Evolutionary conservation across 1,140 invertebrate genomes (phyloP), one percentile per base, ranked within the genome.

Genomic region (Ips typographus): DNA sequence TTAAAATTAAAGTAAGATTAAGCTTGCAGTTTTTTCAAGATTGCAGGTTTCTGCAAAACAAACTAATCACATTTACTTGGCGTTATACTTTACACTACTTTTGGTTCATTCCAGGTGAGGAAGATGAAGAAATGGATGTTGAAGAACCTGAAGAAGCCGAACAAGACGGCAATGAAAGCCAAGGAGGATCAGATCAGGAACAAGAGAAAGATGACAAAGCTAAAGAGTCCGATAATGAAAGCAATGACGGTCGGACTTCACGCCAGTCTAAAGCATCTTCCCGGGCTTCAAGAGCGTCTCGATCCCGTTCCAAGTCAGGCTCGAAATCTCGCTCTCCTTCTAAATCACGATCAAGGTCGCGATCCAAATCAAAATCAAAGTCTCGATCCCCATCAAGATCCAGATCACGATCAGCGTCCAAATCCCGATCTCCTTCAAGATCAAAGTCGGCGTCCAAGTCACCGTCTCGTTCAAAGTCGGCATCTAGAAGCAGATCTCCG

Each of bases 61-160:
- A 22, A 22, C 22, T 22, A 22, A 22, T 22, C 22, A 22, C 22
- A 22, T 22, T 22, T 22, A 22, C 22, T 22, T 22, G 22, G 22
- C 22, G 22, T 22, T 22, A 22, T 22, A 22, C 22, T 22, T 22
- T 22, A 22, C 22, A 22, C 22, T 22, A 22, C 22, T 22, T 22
- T 22, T 22, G 22, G 22, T 22, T 22, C 22, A 22, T 64, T 84
- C 1, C 84, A 74, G 83, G 85, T 72, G 89, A 92, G 76, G 90
- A 92, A 51, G 89, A 89, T 41, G 90, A 91, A 62, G 90, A 90
- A 63, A 86, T 85, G n/a, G 82, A 85, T 44, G 80, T 79, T 6
- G 79, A 79, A 72, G 86, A 85, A 84, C 72, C 87, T 51, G 83
- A 84, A 53, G 83, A 86, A 71, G 81, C 85, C 71, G 87, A 91